Conservation (phyloP, 2,113 vertebrate species). For the Cyrtonyx montezumae region DNA sequence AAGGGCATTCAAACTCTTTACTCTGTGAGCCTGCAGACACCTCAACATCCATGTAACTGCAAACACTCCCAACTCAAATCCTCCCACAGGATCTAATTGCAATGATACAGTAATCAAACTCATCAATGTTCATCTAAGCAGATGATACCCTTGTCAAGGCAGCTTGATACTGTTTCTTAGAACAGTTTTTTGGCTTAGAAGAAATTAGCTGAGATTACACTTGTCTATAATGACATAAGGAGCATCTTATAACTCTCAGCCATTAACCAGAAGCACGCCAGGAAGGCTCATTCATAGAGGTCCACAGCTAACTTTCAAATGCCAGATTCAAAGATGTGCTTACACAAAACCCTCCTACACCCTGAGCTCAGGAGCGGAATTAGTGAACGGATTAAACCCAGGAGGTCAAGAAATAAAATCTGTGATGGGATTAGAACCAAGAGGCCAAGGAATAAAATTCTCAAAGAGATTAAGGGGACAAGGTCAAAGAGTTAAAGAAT, state of each 20-base stretch:
- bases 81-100: background rate
- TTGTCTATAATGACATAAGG: background rate
- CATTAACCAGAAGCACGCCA: background rate
- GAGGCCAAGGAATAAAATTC: background rate
- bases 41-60: background rate
- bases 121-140: background rate
- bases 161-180: background rate
- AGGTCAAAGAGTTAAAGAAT: background rate
- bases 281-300: background rate
- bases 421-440: background rate
- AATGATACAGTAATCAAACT: background rate
- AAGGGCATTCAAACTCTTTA: background rate
- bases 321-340: background rate
- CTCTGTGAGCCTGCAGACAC: background rate
- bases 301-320: background rate
- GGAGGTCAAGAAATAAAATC: background rate
- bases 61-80: background rate
- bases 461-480: background rate
- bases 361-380: background rate
- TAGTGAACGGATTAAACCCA: background rate
- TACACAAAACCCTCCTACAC: background rate
- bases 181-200: background rate
- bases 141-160: background rate
- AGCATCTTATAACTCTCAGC: background rate
- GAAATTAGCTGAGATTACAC: background rate